Evolutionary conservation across 2,113 vertebrate species (phyloP), one percentile per base, ranked within the genome.

Genomic region (Aegotheles bennettii): DNA sequence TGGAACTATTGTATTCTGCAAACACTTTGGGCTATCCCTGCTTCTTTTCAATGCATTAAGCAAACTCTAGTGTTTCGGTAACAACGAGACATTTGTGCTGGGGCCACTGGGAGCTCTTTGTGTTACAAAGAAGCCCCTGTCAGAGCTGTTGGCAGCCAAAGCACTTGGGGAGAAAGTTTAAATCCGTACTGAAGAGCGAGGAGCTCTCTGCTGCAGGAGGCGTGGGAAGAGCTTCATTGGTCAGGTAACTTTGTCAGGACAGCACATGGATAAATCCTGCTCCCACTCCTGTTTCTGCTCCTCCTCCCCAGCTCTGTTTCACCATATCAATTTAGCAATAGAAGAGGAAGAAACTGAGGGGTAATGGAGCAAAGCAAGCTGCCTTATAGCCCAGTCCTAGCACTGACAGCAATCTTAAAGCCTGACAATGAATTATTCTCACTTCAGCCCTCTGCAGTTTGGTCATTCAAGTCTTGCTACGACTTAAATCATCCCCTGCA

Each of bases 41-140:
- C 74, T 60, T 2, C 68, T 54, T 74, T 6, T 70, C 67, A 89
- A 63, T 16, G 64, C 60, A 20, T 47, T 38, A 68, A 87, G 77
- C 73, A 33, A 10, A 65, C 25, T 38, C 53, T 82, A 75, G 40
- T 45, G 28, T 89, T 94, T 69, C 63, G 28, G 77, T 53, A 56
- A 91, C 54, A 67, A 10, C 21, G 5, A 24, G 7, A 7, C 33
- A 2, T 56, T 74, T 26, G 29, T 35, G 21, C 43, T 4, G 64
- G 57, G 93, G 81, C 64, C 29, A 0, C 0, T 9, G 60, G 84
- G 76, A 70, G 10, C 45, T 35, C 12, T 35, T 31, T 33, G 56
- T 9, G 51, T 47, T 25, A 91, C 94, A 96, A 94, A 95, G 91
- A 54, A 54, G 6, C 19, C 75, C 11, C 84, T 93, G 87, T 87